phyloP scores from a whole-genome alignment of 2,113 vertebrate species.

The Malurus alboscapulatus region DNA sequence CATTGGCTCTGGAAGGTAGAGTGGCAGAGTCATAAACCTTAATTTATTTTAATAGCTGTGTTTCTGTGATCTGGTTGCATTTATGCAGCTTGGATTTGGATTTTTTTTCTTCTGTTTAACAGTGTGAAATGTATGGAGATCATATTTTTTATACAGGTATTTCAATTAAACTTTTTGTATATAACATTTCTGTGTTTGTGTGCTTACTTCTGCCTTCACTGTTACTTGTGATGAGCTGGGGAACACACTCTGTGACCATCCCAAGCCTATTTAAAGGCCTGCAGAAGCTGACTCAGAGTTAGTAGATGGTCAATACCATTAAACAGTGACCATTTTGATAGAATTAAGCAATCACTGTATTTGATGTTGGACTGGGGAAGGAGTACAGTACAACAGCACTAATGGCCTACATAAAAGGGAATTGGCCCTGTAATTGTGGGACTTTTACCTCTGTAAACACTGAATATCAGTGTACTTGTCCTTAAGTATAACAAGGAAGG shows the following conservation, averaged over 20 bases:
- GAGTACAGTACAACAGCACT: not conserved
- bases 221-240: not conserved
- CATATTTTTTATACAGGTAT: slow-evolving; percentile 97
- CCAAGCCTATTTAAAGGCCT: not conserved
- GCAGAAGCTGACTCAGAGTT: not conserved
- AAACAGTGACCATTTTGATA: not conserved
- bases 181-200: slow-evolving; percentile 52
- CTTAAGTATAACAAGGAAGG: not conserved
- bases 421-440: not conserved
- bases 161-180: slow-evolving; percentile 98
- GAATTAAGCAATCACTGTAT: not conserved
- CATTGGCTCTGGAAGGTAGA: slow-evolving; percentile 78
- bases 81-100: slow-evolving; percentile 76
- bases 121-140: slow-evolving; percentile 89
- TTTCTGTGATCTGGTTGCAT: slow-evolving; percentile 77
- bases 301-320: not conserved
- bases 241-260: accelerated
- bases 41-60: slow-evolving; percentile 81
- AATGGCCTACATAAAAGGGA: not conserved
- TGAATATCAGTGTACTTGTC: not conserved
- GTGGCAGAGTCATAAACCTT: slow-evolving; percentile 79
- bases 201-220: not conserved
- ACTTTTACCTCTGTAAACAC: not conserved
- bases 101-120: slow-evolving; percentile 78
- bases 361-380: not conserved